phyloP scores from a whole-genome alignment of 2,888 invertebrate genomes.

The Nymphalis polychloros region DNA sequence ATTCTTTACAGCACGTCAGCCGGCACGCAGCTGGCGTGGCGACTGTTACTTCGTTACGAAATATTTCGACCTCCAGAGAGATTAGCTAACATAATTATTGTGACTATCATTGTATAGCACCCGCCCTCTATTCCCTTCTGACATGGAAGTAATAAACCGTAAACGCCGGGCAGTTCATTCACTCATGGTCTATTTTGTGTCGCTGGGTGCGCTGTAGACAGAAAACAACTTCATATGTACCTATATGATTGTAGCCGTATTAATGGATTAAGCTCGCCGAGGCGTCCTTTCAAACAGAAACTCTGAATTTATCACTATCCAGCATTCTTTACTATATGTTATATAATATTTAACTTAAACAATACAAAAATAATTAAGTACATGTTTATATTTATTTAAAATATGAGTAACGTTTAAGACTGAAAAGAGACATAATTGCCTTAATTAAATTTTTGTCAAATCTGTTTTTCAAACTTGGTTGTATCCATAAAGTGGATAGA shows the following conservation, averaged over 20 bases:
- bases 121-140: conserved; percentile 48
- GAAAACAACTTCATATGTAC: conserved; percentile 22
- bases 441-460: no score
- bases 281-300: conserved; percentile 18
- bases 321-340: no score
- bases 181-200: conserved; percentile 58
- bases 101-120: conserved; percentile 60
- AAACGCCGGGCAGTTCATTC: conserved; percentile 64
- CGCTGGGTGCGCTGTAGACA: conserved; percentile 29
- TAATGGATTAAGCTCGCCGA: conserved; percentile 24
- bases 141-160: conserved; percentile 53
- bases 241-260: conserved; percentile 13
- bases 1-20: conserved; percentile 64
- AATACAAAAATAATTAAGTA: no score
- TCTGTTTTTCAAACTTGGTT: no score
- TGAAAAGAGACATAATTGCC: no score
- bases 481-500: no score
- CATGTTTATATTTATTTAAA: no score
- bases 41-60: conserved; percentile 22
- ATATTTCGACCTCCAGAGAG: conserved; percentile 11
- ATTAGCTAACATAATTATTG: conserved; percentile 40
- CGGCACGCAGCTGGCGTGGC: conserved; percentile 47
- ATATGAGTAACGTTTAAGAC: no score
- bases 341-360: no score
- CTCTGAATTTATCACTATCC: conserved; percentile 2